A percentile compares a stretch with the other conserved stretches of the same genome.
These are phyloP conservation scores for Scaptomyza caliginosa DNA, from an alignment of 2,888 invertebrate genomes.

Conservation along the genomic window DNA sequence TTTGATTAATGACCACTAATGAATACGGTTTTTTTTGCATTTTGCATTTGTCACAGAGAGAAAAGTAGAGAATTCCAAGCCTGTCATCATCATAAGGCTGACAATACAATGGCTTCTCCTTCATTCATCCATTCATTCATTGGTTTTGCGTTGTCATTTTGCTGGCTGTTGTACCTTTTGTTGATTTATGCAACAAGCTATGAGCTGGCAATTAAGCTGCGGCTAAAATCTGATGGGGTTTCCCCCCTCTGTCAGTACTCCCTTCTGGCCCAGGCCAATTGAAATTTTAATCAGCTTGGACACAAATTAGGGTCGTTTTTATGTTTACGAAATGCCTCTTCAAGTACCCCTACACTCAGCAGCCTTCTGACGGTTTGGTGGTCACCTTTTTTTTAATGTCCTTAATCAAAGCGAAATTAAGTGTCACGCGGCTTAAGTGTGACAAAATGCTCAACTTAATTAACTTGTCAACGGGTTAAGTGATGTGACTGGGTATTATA, in stretches of 20 bases:
- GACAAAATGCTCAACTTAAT: conserved; percentile 73
- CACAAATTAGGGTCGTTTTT: conserved; percentile 68
- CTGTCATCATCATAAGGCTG: conserved; percentile 68
- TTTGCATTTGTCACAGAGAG: conserved; percentile 39
- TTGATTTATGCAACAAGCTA: conserved; percentile 63
- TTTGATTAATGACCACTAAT: conserved; percentile 54
- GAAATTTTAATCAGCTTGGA: conserved; percentile 69
- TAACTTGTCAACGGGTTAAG: conserved; percentile 72
- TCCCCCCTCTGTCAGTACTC: neutral
- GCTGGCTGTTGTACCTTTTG: conserved; percentile 59
- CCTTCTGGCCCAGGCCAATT: conserved; percentile 65
- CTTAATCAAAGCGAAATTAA: conserved; percentile 53
- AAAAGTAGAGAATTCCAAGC: conserved; percentile 1
- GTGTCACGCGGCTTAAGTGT: conserved; percentile 64
- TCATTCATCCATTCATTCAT: conserved; percentile 23
- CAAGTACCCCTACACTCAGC: conserved; percentile 30
- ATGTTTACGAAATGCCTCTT: conserved; percentile 49
- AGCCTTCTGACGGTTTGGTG: conserved; percentile 19
- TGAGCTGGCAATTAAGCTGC: conserved; percentile 68
- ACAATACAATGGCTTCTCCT: conserved; percentile 53
- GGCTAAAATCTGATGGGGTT: conserved; percentile 43
- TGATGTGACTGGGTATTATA: conserved; percentile 39
- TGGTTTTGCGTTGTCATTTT: conserved; percentile 59
- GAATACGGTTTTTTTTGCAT: conserved; percentile 43
- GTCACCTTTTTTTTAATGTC: conserved; percentile 25